Percentiles rank a stretch among this genome's conserved stretches.
These are phyloP conservation scores for Natator depressus DNA, from an alignment of 2,113 vertebrate species.

Conservation along the genomic window DNA sequence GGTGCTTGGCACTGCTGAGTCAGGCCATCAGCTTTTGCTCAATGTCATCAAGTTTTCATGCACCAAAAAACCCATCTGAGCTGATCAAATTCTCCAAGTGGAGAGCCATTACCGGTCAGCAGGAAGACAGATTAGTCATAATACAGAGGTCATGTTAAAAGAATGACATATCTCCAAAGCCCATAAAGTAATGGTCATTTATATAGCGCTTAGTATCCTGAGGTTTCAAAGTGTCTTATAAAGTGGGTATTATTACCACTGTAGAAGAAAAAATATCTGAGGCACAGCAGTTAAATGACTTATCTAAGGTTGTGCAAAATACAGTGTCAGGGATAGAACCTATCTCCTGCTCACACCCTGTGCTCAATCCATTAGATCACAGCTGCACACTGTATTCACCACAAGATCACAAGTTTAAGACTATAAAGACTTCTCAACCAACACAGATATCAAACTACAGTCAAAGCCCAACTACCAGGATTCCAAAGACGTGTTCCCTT, in stretches of 20 bases:
- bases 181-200: neutral
- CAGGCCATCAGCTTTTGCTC: neutral
- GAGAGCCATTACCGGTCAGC: neutral
- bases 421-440: fast-evolving
- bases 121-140: neutral
- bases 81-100: neutral
- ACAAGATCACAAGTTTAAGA: fast-evolving
- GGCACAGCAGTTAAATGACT: neutral
- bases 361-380: fast-evolving
- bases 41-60: neutral
- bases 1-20: neutral
- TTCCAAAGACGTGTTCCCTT: neutral
- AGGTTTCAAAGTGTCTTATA: neutral
- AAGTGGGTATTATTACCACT: neutral
- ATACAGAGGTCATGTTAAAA: neutral
- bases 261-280: neutral
- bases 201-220: fast-evolving
- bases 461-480: fast-evolving
- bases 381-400: fast-evolving
- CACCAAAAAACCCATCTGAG: neutral
- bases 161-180: fast-evolving
- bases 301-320: neutral
- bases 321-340: fast-evolving
- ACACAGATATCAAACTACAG: neutral
- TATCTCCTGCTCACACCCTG: fast-evolving